These are phyloP conservation scores for Imbricaverruca yamaguchii DNA, from an alignment of 2,888 invertebrate genomes.

Conservation along the genomic window DNA sequence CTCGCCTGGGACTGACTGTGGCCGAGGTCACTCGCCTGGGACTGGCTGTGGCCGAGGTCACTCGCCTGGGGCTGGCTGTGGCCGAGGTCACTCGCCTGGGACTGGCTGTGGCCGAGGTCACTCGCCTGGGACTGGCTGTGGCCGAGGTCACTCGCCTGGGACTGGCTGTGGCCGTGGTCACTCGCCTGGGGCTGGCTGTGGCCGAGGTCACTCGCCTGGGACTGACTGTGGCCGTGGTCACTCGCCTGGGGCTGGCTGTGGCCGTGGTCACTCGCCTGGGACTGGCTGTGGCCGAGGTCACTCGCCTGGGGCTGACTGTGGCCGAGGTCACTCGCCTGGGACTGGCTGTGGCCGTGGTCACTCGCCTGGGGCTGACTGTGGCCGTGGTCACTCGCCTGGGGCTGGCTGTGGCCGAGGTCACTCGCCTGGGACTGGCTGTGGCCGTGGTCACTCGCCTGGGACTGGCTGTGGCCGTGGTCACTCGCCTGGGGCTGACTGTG, in stretches of 20 bases:
- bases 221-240: not conserved
- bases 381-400: conserved; percentile 35
- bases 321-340: not conserved
- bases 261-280: conserved; percentile 35
- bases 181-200: not conserved
- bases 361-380: not conserved
- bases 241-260: not conserved
- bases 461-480: not conserved
- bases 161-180: not conserved
- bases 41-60: not conserved
- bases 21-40: conserved; percentile 35
- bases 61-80: not conserved
- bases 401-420: not conserved
- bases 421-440: not conserved
- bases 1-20: not conserved
- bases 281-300: not conserved
- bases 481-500: not conserved
- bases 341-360: not conserved
- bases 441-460: not conserved
- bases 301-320: not conserved
- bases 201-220: not conserved
- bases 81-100: not conserved
- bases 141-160: conserved; percentile 35
- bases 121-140: not conserved
- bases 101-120: not conserved